Base-by-base conservation (phyloP, 1,140 invertebrate species). In the Tetramorium alpestre region DNA sequence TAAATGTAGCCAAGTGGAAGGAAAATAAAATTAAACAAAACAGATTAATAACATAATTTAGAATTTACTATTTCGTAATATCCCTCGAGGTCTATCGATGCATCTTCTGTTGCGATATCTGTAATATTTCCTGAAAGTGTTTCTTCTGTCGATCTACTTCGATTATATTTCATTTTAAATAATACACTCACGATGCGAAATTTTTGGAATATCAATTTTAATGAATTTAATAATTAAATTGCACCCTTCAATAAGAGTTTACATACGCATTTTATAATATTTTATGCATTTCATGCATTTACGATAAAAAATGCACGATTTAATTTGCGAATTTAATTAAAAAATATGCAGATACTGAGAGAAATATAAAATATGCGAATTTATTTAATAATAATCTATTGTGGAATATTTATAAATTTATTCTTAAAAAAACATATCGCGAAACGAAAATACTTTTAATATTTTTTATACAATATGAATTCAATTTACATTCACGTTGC, bases 341-440 rank as follows among this genome's bases (percentile, higher is more conserved):
- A 25, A 69, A 69, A 47, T 60, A 28, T 25, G 13, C 18, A n/a
- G 33, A 33, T 11, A 41, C 8, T 65, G 8, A n/a, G 2, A 65
- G n/a, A 67, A 38, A 67, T 44, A n/a, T 65, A 65, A 38, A 65
- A 41, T 67, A 33, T 33, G 38, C 18, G n/a, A 41, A 67, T 67
- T 67, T 67, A 44, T 67, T 67, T 67, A 22, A 44, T 44, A 67
- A 67, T 67, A 44, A 67, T 67, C 64, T 67, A 13, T 67, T 11
- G 38, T 1, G 7, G 10, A 22, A 44, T 67, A 44, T 67, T 67
- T 44, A 22, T 44, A 67, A 67, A 67, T 67, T 22, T 5, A 65
- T 10, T 41, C 11, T 41, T 47, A 47, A 67, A 67, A 67, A 67
- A 4, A 41, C n/a, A 67, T 67, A 7, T 3, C 62, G 18, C 8